Evolutionary conservation across 2,113 vertebrate genomes (phyloP), one percentile per base, ranked within the genome.

Genomic region (Irena cyanogastra): DNA sequence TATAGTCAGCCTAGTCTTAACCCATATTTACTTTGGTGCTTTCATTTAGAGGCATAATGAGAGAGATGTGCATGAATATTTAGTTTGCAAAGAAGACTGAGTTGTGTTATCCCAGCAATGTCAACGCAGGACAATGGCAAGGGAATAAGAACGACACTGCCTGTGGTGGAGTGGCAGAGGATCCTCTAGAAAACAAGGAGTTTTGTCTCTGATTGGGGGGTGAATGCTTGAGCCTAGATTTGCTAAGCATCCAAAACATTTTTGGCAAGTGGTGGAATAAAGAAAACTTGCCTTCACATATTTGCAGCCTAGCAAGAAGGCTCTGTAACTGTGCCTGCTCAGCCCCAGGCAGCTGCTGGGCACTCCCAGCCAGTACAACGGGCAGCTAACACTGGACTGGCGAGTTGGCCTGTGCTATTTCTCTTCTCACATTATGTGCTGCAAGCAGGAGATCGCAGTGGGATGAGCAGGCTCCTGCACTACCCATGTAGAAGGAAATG

Each of bases 11-110:
- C 56, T 91, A 72, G 78, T 84, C 81, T 87, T 79, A 85, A 61
- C 39, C 84, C 57, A 24, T 82, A 79, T 92, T 96, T 94, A 70
- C 77, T 92, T 64, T 31, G 14, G 53, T 35, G 6, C 65, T 87
- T 91, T 91, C 28, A 57, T 91, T 93, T 89, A 37, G 56, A 74
- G 47, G 27, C 24, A 70, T 77, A 78, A 82, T 50, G 49, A 84
- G 82, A 91, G 50, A 59, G 13, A 68, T 64, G 22, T 31, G 41
- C 44, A 56, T 77, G 68, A 76, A 68, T 84, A 76, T 70, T 89
- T 84, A 41, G 49, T 87, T 53, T 92, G 49, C 31, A 60, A 75
- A 71, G 47, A 63, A 31, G 37, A 75, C 27, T 54, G 63, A 63
- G 2, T 33, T 19, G 28, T 1, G 1, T 66, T 87, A 7, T 20